Base-by-base conservation (phyloP, 2,113 vertebrate genomes). In the Anguilla japonica region DNA sequence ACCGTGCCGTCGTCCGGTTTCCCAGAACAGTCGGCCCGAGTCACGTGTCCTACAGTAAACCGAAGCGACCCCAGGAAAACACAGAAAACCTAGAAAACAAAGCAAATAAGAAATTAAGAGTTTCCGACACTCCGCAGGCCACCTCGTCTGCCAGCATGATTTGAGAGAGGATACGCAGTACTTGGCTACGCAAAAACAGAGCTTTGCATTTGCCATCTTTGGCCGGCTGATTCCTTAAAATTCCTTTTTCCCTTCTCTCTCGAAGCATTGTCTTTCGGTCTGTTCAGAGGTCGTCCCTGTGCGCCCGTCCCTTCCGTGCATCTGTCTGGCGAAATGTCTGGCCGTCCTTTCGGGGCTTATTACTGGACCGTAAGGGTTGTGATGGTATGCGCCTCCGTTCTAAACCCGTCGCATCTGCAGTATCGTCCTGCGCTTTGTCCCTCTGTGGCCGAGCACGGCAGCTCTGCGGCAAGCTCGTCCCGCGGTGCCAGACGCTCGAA, bases 61-160 rank as follows among this genome's bases (percentile, higher is more conserved):
- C 89, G 88, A 86, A 94, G 91, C 94, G 82, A 90, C 89, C 86
- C 88, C 91, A 85, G 71, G 86, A 90, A 91, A 86, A 56, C 91
- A 89, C 18, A 87, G 82, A 67, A 87, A 84, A 81, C 67, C 81
- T 34, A 34, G 34, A 34, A 0, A 91, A 87, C 87, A 89, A 93
- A 87, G 60, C 78, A 40, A 50, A 60, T 81, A n/a, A 41, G 39
- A n/a, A 81, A 80, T 60, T 91, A 87, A 85, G 86, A 87, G 90
- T 84, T 88, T 90, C 41, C 85, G 90, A 89, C 86, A 89, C 41
- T 20, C 93, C 89, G 90, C 89, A 91, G 92, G 88, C 90, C 88
- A 91, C 92, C 92, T 90, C 90, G 93, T 93, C 94, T 94, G 91
- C 93, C 93, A 90, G 90, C 92, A 85, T 93, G 93, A 94, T 95